These are phyloP conservation scores for Xanthorhoe designata DNA, from an alignment of 2,888 invertebrate genomes.

Conservation along the genomic window DNA sequence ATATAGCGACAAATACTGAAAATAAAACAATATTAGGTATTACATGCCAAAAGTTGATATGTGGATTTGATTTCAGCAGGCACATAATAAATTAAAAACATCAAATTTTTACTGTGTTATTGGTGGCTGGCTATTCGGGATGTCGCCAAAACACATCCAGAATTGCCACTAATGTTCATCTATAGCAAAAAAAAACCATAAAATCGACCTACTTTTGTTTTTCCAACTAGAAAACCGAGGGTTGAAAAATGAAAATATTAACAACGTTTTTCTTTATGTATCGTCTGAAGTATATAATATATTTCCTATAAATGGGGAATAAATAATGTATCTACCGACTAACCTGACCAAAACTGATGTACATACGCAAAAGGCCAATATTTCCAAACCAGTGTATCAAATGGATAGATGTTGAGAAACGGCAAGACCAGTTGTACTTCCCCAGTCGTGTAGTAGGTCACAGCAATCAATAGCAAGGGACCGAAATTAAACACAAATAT, in stretches of 20 bases:
- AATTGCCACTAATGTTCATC: too few species aligned
- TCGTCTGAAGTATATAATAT: too few species aligned
- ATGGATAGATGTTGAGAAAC: conserved; percentile 41
- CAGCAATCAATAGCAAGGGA: conserved; percentile 9
- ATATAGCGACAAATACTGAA: conserved; percentile 13
- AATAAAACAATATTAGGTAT: neutral
- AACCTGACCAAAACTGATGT: conserved; percentile 51
- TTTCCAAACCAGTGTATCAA: conserved; percentile 43
- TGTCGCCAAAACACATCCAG: too few species aligned
- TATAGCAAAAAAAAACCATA: neutral
- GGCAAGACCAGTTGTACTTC: conserved; percentile 14
- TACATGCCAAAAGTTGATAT: too few species aligned
- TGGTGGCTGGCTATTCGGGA: too few species aligned
- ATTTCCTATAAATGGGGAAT: neutral
- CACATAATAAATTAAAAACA: too few species aligned
- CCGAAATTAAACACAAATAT: conserved; percentile 9
- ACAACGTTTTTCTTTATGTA: too few species aligned
- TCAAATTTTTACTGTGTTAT: too few species aligned
- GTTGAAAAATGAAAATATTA: too few species aligned
- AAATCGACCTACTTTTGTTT: too few species aligned
- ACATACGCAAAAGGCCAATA: conserved; percentile 48
- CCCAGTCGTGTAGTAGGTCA: conserved; percentile 15
- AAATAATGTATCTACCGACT: neutral
- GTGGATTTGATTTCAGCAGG: neutral
- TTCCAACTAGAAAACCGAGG: too few species aligned